Evolutionary conservation across 1,140 invertebrate species (phyloP), one percentile per base, ranked within the genome.

Genomic region (Dreissena polymorpha): DNA sequence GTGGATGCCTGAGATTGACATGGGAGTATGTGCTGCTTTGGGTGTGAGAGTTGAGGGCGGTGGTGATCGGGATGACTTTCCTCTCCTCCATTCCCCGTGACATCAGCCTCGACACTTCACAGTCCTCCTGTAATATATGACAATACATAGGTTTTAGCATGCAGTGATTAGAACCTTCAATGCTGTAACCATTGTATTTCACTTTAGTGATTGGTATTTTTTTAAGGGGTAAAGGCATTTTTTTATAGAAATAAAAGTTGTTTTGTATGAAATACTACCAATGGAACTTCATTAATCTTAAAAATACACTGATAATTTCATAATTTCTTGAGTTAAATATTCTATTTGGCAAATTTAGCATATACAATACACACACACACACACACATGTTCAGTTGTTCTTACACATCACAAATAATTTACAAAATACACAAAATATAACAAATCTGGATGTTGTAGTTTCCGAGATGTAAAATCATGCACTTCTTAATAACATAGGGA

Each of bases 41-140:
- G 57, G 16, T n/a, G 57, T 23, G 16, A 10, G 57, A 23, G 57
- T 60, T 60, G 16, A 60, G 21, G 16, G 21, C 57, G 10, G 57
- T 60, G 57, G 57, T 60, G 57, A 60, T 60, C 3, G 57, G 57
- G 21, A 60, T 18, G 57, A 60, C 21, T 60, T 23, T 60, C 57
- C 57, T 60, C 21, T 60, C 57, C 21, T 60, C 57, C 21, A 18
- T 55, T 18, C 53, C 21, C 16, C 57, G 76, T 14, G 76, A 69
- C 76, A 78, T 78, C 50, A 78, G n/a, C 25, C 76, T 49, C 10
- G 76, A 78, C 10, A 78, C 76, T 69, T 78, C 76, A 2, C n/a
- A 51, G 65, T 78, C 76, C 51, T 78, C 76, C 76, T 78, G 65
- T 10, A 39, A n/a, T n/a, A n/a, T n/a, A n/a, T n/a, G 27, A 77